Evolutionary conservation across 2,888 invertebrate species (phyloP).

Genomic region (Scaptomyza flava): DNA sequence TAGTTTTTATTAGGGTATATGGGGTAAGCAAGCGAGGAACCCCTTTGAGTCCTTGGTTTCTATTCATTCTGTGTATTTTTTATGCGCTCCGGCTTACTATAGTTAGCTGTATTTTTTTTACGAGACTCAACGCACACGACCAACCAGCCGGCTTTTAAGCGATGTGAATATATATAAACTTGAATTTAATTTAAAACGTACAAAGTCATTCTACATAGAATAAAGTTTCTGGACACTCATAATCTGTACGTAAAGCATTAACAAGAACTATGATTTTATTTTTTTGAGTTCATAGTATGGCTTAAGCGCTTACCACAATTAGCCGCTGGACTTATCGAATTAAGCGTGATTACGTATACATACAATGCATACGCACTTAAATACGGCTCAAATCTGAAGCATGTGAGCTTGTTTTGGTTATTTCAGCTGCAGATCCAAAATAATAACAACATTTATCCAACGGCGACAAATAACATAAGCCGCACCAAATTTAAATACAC

Average conservation of each 20-base stretch:
- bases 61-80: too few species aligned
- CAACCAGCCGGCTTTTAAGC: not conserved
- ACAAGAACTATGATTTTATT: too few species aligned
- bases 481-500: slow-evolving; percentile 77
- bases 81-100: too few species aligned
- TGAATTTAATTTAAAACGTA: too few species aligned
- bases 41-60: too few species aligned
- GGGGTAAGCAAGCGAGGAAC: too few species aligned
- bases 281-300: slow-evolving; percentile 4
- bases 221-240: too few species aligned
- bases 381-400: slow-evolving; percentile 21
- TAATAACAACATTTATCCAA: slow-evolving; percentile 65
- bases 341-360: slow-evolving; percentile 12
- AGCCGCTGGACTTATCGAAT: slow-evolving; percentile 27
- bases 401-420: slow-evolving; percentile 36
- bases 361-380: not conserved
- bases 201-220: too few species aligned
- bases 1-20: too few species aligned
- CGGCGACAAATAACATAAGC: slow-evolving; percentile 75
- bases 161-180: not conserved
- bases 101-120: too few species aligned
- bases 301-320: slow-evolving; percentile 38
- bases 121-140: too few species aligned
- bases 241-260: too few species aligned
- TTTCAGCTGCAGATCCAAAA: slow-evolving; percentile 55